phyloP scores from a whole-genome alignment of 2,797 vertebrate species.

The Eospalax fontanierii region DNA sequence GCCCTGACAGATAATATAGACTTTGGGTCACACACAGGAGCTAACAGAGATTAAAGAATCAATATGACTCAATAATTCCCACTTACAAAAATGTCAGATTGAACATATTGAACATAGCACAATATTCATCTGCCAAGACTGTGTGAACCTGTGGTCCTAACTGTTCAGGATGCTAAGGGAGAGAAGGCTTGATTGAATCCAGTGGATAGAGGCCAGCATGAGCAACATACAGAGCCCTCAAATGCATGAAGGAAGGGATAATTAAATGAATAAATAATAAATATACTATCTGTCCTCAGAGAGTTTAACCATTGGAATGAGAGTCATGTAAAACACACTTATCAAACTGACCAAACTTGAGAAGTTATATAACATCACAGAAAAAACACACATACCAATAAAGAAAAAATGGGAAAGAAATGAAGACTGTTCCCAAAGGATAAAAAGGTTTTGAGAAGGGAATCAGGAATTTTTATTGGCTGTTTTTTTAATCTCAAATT shows the following conservation, averaged over 20 bases:
- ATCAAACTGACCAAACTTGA: neutral
- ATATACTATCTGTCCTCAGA: neutral
- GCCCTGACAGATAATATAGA: neutral
- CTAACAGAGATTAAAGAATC: neutral
- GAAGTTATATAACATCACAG: neutral
- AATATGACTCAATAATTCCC: neutral
- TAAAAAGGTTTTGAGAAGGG: neutral
- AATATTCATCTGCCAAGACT: neutral
- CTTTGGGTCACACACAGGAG: neutral
- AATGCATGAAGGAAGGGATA: neutral
- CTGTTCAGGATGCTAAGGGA: neutral
- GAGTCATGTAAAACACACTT: neutral
- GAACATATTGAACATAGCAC: neutral
- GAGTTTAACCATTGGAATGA: neutral
- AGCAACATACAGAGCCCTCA: neutral
- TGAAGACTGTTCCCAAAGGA: neutral
- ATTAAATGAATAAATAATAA: neutral
- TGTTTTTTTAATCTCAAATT: neutral
- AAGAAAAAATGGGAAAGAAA: neutral
- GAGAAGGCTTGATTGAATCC: neutral
- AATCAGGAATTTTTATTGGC: conserved; percentile 11
- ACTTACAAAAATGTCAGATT: neutral
- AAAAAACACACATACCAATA: neutral
- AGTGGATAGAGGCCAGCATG: neutral
- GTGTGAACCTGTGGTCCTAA: neutral